A percentile compares a stretch with the other conserved stretches of the same genome.
Evolutionary conservation across 2,888 invertebrate genomes (phyloP).

Genomic region (Sabatieria punctata): DNA sequence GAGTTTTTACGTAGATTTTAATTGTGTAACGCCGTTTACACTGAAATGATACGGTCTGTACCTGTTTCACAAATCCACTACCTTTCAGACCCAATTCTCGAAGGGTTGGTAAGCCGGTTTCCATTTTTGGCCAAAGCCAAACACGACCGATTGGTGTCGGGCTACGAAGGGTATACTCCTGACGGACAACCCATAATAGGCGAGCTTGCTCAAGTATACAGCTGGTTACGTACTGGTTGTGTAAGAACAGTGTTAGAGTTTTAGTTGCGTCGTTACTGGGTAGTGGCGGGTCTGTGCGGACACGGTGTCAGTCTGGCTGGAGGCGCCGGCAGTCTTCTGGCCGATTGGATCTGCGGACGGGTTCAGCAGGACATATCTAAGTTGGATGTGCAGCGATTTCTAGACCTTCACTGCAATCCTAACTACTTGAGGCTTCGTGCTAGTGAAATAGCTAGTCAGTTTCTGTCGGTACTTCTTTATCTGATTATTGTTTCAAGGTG

Average conservation of each 20-base stretch:
- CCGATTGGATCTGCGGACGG: constrained; percentile 54
- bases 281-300: constrained; percentile 90
- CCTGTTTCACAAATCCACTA: background rate
- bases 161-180: constrained; percentile 85
- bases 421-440: constrained; percentile 76
- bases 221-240: background rate
- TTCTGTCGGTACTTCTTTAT: too few species aligned
- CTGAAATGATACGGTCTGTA: background rate
- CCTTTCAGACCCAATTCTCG: constrained; percentile 51
- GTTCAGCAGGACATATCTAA: constrained; percentile 58
- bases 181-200: constrained; percentile 92
- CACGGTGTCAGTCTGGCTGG: constrained; percentile 87
- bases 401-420: constrained; percentile 81
- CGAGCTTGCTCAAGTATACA: constrained; percentile 65
- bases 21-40: background rate
- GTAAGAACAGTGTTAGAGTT: constrained; percentile 10
- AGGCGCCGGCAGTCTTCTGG: constrained; percentile 71
- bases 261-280: constrained; percentile 65
- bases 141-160: constrained; percentile 63
- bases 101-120: constrained; percentile 62
- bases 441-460: constrained; percentile 66
- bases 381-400: constrained; percentile 68
- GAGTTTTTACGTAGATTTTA: constrained; percentile 16
- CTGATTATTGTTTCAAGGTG: too few species aligned
- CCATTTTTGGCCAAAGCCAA: constrained; percentile 56